A percentile compares a stretch with the other conserved stretches of the same genome.
These are phyloP conservation scores for Rhyacophila brunnea DNA, from an alignment of 1,140 invertebrate genomes.

Conservation along the genomic window DNA sequence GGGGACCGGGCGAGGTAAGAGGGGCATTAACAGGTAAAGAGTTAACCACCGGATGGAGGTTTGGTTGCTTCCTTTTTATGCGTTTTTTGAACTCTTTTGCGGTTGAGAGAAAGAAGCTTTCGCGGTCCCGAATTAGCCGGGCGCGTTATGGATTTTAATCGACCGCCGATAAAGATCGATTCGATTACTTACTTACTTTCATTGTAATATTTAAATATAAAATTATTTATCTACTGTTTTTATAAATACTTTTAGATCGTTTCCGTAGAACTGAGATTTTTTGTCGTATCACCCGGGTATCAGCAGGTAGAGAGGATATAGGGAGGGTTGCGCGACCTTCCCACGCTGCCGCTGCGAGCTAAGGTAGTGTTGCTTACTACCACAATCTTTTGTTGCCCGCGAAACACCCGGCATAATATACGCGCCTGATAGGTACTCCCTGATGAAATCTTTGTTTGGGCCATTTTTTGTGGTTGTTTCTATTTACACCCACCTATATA, in stretches of 20 bases:
- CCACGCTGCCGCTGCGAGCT: constrained; percentile 25
- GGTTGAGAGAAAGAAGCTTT: constrained; percentile 18
- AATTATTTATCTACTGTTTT: too few relatives aligned
- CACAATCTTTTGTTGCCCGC: constrained; percentile 14
- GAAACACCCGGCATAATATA: constrained; percentile 20
- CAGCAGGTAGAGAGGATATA: constrained; percentile 22
- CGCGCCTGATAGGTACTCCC: constrained; percentile 10
- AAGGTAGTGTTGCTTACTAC: constrained; percentile 5
- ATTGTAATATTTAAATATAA: too few relatives aligned
- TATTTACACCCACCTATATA: too few relatives aligned
- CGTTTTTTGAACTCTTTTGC: constrained; percentile 25
- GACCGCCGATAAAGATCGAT: neutral
- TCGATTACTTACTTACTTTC: too few relatives aligned
- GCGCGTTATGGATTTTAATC: constrained; percentile 1
- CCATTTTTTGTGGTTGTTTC: constrained; percentile 15
- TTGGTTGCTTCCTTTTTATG: constrained; percentile 26
- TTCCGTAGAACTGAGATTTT: constrained; percentile 1
- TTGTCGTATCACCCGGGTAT: neutral
- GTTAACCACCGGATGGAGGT: constrained; percentile 32
- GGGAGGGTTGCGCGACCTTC: constrained; percentile 23
- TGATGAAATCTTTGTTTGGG: constrained; percentile 7
- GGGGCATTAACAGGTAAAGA: constrained; percentile 26
- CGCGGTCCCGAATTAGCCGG: neutral
- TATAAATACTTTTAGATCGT: too few relatives aligned
- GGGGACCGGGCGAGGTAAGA: constrained; percentile 10